Percentiles rank a stretch among this genome's conserved stretches.
Conservation (phyloP, 2,113 vertebrate species). For the Cyphomyrus plagiostoma region DNA sequence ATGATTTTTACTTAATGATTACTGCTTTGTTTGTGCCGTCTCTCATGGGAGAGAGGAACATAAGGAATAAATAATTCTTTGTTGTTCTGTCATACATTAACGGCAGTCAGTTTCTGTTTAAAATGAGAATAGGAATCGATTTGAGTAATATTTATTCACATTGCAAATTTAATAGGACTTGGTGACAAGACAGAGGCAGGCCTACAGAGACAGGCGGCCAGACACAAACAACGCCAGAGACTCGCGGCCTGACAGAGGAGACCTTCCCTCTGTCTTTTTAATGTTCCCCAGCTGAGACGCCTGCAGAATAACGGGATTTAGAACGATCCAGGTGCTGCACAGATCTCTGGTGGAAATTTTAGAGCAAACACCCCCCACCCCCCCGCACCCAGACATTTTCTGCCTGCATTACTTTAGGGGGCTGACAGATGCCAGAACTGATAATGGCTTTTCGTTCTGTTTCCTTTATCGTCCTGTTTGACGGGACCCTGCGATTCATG, state of each 20-base stretch:
- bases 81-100: slow-evolving; percentile 30
- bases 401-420: not conserved
- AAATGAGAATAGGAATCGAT: slow-evolving; percentile 51
- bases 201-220: not conserved
- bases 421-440: not conserved
- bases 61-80: not conserved
- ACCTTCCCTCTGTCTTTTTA: slow-evolving; percentile 44
- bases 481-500: not conserved
- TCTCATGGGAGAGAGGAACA: not conserved
- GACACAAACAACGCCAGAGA: not conserved
- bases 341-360: not conserved
- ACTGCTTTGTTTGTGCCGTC: not conserved
- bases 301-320: not conserved
- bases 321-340: slow-evolving; percentile 13
- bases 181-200: not conserved
- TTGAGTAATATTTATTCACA: slow-evolving; percentile 59
- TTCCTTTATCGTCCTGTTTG: not conserved
- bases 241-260: not conserved
- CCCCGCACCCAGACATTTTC: not conserved
- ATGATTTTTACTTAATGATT: slow-evolving; percentile 13
- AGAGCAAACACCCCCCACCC: not conserved
- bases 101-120: slow-evolving; percentile 41
- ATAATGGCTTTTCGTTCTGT: not conserved
- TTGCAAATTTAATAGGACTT: slow-evolving; percentile 34
- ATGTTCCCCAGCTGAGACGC: slow-evolving; percentile 22